Percentiles rank a stretch among this genome's conserved stretches.
These are phyloP conservation scores for Bovichtus variegatus DNA, from an alignment of 2,797 vertebrate species.

Conservation along the genomic window DNA sequence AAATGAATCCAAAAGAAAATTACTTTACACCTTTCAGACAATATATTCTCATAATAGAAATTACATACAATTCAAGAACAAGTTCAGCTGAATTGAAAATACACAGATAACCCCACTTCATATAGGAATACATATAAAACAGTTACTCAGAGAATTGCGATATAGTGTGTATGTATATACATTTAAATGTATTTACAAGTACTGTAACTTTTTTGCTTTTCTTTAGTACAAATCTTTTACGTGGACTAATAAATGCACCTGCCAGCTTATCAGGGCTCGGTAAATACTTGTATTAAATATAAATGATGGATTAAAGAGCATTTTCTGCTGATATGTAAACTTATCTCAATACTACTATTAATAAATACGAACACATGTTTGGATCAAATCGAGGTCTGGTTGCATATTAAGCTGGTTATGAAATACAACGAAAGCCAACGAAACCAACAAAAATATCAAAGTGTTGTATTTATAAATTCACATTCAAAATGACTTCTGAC, in stretches of 20 bases:
- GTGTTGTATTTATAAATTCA: constrained; percentile 60
- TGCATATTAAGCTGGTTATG: constrained; percentile 80
- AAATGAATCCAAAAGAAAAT: constrained; percentile 72
- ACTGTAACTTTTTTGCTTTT: constrained; percentile 73
- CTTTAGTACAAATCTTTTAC: constrained; percentile 80
- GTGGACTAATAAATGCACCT: constrained; percentile 70
- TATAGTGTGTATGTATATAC: constrained; percentile 76
- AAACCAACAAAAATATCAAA: constrained; percentile 51
- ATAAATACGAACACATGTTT: constrained; percentile 62
- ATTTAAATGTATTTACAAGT: constrained; percentile 81
- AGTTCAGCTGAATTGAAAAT: constrained; percentile 79
- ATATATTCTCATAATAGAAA: constrained; percentile 80
- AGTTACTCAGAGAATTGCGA: constrained; percentile 75
- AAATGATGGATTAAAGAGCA: constrained; percentile 64
- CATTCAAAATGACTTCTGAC: constrained; percentile 52
- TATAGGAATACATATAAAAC: constrained; percentile 86
- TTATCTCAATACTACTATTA: constrained; percentile 57
- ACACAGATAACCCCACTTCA: constrained; percentile 83
- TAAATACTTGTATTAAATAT: constrained; percentile 63
- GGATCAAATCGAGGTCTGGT: constrained; percentile 70
- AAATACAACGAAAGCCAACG: constrained; percentile 65
- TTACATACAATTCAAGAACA: constrained; percentile 82
- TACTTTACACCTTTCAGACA: constrained; percentile 79
- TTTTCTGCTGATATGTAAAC: constrained; percentile 68
- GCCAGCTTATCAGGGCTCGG: constrained; percentile 79